These are phyloP conservation scores for Solea solea DNA, from an alignment of 2,113 vertebrate genomes.

Conservation along the genomic window DNA sequence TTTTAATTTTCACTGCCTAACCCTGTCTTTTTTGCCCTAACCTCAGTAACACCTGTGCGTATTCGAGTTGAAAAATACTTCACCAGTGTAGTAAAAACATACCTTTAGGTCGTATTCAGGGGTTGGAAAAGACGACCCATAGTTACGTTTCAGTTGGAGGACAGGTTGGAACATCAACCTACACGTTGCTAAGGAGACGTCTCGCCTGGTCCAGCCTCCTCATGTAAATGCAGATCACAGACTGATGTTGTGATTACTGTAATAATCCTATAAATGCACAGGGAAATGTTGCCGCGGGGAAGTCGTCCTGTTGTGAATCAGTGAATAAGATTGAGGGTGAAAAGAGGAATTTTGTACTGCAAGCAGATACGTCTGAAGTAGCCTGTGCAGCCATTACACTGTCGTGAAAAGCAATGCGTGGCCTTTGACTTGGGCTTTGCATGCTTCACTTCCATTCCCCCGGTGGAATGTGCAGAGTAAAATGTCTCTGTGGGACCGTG, in stretches of 20 bases:
- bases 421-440: conserved; percentile 46
- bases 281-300: conserved; percentile 8
- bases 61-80: too few relatives aligned
- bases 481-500: conserved; percentile 1
- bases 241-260: conserved; percentile 16
- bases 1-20: too few relatives aligned
- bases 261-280: conserved; percentile 41
- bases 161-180: conserved; percentile 42
- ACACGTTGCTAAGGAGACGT: conserved; percentile 70
- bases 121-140: too few relatives aligned
- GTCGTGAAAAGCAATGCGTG: conserved; percentile 52
- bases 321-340: background rate
- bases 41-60: too few relatives aligned
- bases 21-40: too few relatives aligned
- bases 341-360: conserved; percentile 25
- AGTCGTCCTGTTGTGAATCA: background rate
- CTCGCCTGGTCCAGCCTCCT: conserved; percentile 50
- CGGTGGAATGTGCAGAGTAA: conserved; percentile 8
- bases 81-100: too few relatives aligned
- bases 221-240: conserved; percentile 68
- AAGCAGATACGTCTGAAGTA: conserved; percentile 45
- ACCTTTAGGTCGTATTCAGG: too few relatives aligned
- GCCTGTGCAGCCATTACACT: conserved; percentile 35
- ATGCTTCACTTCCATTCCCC: conserved; percentile 42
- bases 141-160: background rate